Evolutionary conservation across 2,888 invertebrate genomes (phyloP).

Genomic region (Tiliacea aurago): DNA sequence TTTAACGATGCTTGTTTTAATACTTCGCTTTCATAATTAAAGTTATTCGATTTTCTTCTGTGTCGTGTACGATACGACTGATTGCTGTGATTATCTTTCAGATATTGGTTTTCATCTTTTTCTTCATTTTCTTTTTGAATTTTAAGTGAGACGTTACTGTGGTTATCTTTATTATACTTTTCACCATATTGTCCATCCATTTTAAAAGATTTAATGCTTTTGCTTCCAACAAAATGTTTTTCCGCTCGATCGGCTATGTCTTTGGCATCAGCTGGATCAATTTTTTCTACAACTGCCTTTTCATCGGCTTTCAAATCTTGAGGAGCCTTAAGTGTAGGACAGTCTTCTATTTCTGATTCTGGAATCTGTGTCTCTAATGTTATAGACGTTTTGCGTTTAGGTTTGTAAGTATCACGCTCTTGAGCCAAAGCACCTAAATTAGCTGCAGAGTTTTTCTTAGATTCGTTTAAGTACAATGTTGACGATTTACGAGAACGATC

Average conservation of each 20-base stretch:
- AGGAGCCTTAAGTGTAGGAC: conserved; percentile 87
- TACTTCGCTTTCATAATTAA: conserved; percentile 91
- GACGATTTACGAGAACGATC: conserved; percentile 86
- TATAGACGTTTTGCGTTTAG: conserved; percentile 84
- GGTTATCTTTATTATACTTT: conserved; percentile 84
- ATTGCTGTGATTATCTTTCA: conserved; percentile 87
- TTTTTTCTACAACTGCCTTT: conserved; percentile 84
- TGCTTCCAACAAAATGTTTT: conserved; percentile 81
- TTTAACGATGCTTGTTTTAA: conserved; percentile 90
- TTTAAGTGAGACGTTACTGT: conserved; percentile 83
- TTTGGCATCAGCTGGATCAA: conserved; percentile 83
- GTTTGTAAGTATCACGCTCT: conserved; percentile 81
- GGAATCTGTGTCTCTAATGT: conserved; percentile 83
- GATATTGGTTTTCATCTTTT: conserved; percentile 83
- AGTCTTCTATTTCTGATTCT: conserved; percentile 89
- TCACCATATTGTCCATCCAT: conserved; percentile 85
- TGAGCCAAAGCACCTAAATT: conserved; percentile 81
- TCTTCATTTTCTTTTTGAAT: conserved; percentile 84
- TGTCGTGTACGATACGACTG: conserved; percentile 81
- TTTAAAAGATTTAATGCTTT: conserved; percentile 84
- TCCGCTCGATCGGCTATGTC: conserved; percentile 83
- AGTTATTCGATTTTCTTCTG: conserved; percentile 89
- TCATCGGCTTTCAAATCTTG: conserved; percentile 89
- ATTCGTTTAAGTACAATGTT: conserved; percentile 87
- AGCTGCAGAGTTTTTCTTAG: conserved; percentile 85